Evolutionary conservation across 2,113 vertebrate genomes (phyloP).

Genomic region (Xyliphius kryptos): DNA sequence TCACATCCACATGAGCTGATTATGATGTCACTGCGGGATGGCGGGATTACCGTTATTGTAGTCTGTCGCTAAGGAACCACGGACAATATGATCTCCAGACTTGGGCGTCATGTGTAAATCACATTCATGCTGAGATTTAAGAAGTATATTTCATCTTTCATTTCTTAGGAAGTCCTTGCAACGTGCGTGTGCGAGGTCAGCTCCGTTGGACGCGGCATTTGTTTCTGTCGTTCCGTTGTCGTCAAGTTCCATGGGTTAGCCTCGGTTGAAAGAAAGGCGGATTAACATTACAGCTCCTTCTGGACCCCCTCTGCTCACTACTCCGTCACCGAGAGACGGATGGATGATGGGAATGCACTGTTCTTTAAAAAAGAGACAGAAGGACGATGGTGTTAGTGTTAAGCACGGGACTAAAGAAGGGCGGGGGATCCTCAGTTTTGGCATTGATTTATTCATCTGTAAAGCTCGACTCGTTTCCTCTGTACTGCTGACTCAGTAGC

Average conservation of each 20-base stretch:
- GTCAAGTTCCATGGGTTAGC: constrained; percentile 40
- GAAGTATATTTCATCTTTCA: constrained; percentile 19
- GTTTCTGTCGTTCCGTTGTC: constrained; percentile 40
- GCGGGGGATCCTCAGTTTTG: constrained; percentile 16
- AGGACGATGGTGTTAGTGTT: constrained; percentile 31
- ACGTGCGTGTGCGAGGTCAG: constrained; percentile 24
- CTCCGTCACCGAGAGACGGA: constrained; percentile 31
- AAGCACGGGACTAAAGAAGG: constrained; percentile 12
- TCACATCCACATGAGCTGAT: constrained; percentile 12
- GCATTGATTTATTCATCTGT: constrained; percentile 36
- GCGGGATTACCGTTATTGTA: constrained; percentile 21
- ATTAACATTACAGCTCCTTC: constrained; percentile 39
- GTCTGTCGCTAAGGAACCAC: constrained; percentile 18
- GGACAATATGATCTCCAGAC: constrained; percentile 16
- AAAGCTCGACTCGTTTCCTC: constrained; percentile 34
- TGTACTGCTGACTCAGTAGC: constrained; percentile 36
- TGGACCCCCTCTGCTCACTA: not conserved
- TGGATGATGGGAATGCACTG: constrained; percentile 26
- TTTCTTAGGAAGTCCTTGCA: constrained; percentile 33
- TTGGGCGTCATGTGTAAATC: constrained; percentile 34
- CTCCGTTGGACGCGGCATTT: constrained; percentile 20
- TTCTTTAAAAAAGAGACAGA: constrained; percentile 27
- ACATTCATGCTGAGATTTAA: constrained; percentile 32
- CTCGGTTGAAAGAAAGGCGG: constrained; percentile 27
- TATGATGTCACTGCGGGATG: constrained; percentile 20